Percentiles rank a stretch among this genome's conserved stretches.
phyloP scores from a whole-genome alignment of 2,113 vertebrate genomes.

The Dolichallabes microphthalmus region DNA sequence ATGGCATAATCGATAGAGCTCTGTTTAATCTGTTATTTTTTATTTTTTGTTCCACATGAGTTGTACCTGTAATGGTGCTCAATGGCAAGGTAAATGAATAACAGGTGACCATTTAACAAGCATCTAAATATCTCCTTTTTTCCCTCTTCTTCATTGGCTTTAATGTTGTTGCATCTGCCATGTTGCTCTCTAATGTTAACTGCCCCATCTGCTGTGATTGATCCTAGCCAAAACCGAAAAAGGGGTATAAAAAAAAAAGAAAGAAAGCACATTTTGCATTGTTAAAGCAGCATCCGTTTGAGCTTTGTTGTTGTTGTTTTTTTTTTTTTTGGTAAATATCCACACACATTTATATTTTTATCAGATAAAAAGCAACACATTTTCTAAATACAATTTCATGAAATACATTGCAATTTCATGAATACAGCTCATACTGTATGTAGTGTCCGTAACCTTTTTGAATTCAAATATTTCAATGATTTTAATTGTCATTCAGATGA shows the following conservation, averaged over 20 bases:
- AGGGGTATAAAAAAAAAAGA: too few species aligned
- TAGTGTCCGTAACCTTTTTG: too few species aligned
- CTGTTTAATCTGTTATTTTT: neutral
- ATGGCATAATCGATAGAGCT: neutral
- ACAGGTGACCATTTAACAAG: neutral
- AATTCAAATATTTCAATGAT: too few species aligned
- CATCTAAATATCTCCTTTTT: neutral
- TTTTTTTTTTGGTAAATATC: too few species aligned
- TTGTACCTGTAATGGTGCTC: neutral
- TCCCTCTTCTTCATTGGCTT: neutral
- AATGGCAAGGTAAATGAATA: neutral
- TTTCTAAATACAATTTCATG: too few species aligned
- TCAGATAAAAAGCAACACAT: too few species aligned
- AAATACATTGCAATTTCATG: too few species aligned
- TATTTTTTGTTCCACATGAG: neutral
- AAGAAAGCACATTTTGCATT: neutral
- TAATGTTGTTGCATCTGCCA: neutral
- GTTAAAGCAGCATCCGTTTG: neutral
- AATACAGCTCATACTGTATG: too few species aligned
- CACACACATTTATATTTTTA: too few species aligned
- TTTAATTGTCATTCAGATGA: too few species aligned
- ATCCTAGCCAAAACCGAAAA: neutral
- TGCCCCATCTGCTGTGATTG: constrained; percentile 6
- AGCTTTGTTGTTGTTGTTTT: too few species aligned
- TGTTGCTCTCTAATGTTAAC: neutral